Evolutionary conservation across 1,140 invertebrate species (phyloP).

Genomic region (Bactericera cockerelli): DNA sequence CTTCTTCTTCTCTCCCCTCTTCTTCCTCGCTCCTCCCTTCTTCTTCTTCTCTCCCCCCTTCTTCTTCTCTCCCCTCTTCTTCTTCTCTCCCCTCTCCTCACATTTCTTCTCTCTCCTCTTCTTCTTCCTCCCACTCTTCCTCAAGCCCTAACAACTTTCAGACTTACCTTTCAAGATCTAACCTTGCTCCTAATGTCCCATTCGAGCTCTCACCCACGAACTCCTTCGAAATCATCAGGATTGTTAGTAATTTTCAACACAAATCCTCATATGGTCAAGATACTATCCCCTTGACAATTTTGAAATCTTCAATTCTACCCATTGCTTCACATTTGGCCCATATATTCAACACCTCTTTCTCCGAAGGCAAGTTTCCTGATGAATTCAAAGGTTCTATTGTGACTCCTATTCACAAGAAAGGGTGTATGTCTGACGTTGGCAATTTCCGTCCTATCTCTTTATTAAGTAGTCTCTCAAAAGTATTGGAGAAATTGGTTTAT

Average conservation of each 20-base stretch:
- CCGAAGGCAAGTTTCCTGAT: not conserved
- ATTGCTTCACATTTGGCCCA: not conserved
- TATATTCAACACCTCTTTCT: not conserved
- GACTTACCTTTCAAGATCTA: too few species aligned
- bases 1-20: not conserved
- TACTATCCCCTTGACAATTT: not conserved
- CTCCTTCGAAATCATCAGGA: not conserved
- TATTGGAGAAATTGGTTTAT: constrained; percentile 14
- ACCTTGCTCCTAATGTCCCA: not conserved
- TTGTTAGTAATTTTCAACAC: not conserved
- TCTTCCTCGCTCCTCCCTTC: not conserved
- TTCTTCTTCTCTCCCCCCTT: not conserved
- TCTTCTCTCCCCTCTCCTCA: not conserved
- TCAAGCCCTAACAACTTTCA: too few species aligned
- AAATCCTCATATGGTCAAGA: not conserved
- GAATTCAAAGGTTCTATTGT: constrained; percentile 6
- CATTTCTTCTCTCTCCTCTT: too few species aligned
- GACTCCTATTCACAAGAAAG: constrained; percentile 11
- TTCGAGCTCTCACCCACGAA: not conserved
- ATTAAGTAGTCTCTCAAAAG: constrained; percentile 6
- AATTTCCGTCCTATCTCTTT: constrained; percentile 12
- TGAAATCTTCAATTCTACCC: not conserved
- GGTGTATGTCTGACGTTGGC: not conserved
- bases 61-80: not conserved
- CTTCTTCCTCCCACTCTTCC: too few species aligned